Evolutionary conservation across 2,797 vertebrate species (phyloP).

Genomic region (Scarus forsteni): DNA sequence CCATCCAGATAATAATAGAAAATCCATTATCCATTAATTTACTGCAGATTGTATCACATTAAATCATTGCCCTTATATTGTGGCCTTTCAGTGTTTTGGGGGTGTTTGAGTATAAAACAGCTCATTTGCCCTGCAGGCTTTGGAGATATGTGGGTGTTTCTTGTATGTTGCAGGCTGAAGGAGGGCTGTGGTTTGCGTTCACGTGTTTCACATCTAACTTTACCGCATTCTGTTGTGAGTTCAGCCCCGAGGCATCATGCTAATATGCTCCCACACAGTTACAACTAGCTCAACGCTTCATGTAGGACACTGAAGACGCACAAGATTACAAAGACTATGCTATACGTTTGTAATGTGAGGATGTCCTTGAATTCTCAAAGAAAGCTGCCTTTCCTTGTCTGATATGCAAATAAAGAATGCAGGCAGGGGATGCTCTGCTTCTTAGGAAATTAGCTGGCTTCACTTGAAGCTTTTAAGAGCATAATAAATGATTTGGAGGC

Average conservation of each 20-base stretch:
- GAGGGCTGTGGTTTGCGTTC: conserved; percentile 57
- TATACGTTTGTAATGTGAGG: conserved; percentile 27
- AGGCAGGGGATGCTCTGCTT: too few species aligned
- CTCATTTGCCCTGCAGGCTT: conserved; percentile 63
- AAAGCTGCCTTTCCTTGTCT: not conserved
- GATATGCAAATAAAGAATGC: conserved; percentile 20
- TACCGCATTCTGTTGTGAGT: conserved; percentile 46
- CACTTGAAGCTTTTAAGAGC: too few species aligned
- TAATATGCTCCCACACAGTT: conserved; percentile 58
- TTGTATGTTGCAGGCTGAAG: conserved; percentile 52
- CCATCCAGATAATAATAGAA: not conserved
- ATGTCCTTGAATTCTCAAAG: conserved; percentile 16
- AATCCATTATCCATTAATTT: not conserved
- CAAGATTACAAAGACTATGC: conserved; percentile 33
- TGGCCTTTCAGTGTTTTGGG: conserved; percentile 20
- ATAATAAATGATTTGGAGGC: too few species aligned
- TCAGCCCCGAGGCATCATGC: conserved; percentile 59
- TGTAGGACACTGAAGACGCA: conserved; percentile 32
- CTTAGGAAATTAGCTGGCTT: too few species aligned
- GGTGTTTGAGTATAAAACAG: conserved; percentile 50
- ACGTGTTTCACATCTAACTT: conserved; percentile 51
- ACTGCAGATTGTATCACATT: not conserved
- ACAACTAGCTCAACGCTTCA: conserved; percentile 42
- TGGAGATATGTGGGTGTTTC: conserved; percentile 60
- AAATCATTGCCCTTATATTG: conserved; percentile 15